Base-by-base conservation (phyloP, 2,113 vertebrate genomes). In the Deroptyus accipitrinus region DNA sequence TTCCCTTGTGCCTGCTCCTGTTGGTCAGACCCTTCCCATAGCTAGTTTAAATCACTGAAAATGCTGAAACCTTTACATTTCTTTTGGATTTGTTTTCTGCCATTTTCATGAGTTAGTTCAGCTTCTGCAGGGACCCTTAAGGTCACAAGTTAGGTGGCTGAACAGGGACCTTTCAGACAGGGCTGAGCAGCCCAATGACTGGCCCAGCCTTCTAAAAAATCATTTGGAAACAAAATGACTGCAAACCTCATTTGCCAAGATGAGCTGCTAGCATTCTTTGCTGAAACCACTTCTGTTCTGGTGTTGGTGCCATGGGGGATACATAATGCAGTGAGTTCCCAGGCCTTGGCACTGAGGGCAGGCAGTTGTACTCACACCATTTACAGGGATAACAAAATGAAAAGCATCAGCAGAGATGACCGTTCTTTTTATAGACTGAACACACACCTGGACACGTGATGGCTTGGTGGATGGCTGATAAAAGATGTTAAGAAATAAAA, bases 401-500 rank as follows among this genome's bases (percentile, higher is more conserved):
- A 84, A 94, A 66, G 63, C 83, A 73, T 75, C 73, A 79, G 64
- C 77, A 76, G 83, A 82, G 37, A 63, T 85, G 81, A 85, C 49
- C 79, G 63, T 69, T 93, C 57, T 46, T 81, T 95, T 93, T 66
- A 79, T 28, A 94, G 73, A 35, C 25, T 46, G 33, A 70, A 44
- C 28, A 33, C 59, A 66, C 92, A 91, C 86, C 91, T 94, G 91
- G 94, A 84, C 57, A 63, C 44, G 76, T 57, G 88, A 95, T 59
- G 70, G 48, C 74, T 84, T 76, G n/a, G 62, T 76, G 81, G 92
- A 87, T 63, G 75, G 49, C 52, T 92, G 77, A 75, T 94, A 91
- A 93, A 95, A 86, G 66, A 30, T 76, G 33, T 44, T 85, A 64
- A 54, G 80, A 88, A 94, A 92, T 92, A 89, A 96, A 96, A 95